Evolutionary conservation across 30 jellyfish, hydroid and myxozoan species (phyloP).

Genomic region (Mastigias papua): DNA sequence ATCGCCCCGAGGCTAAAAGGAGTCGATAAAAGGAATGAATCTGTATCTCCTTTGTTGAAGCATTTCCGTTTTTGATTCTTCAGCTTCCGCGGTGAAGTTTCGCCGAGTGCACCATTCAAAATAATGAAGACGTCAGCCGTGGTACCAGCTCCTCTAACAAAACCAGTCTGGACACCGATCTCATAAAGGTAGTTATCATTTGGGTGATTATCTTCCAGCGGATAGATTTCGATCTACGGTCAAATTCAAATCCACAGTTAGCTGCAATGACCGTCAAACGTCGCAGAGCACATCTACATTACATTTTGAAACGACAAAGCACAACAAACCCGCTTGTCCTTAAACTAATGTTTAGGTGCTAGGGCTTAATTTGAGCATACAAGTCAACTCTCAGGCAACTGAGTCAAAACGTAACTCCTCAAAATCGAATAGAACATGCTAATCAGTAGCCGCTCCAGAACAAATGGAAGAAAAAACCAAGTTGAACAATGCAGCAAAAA

Average conservation of each 20-base stretch:
- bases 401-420: too few relatives aligned
- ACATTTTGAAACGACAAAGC: too few relatives aligned
- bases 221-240: slow-evolving; percentile 77
- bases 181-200: slow-evolving; percentile 86
- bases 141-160: slow-evolving; percentile 70
- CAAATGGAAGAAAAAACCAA: too few relatives aligned
- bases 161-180: slow-evolving; percentile 91
- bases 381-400: too few relatives aligned
- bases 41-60: slow-evolving; percentile 88
- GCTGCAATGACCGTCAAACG: too few relatives aligned
- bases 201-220: slow-evolving; percentile 92
- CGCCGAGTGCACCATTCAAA: slow-evolving; percentile 79
- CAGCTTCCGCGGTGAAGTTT: slow-evolving; percentile 87
- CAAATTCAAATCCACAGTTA: background rate
- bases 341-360: too few relatives aligned
- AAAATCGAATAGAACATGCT: too few relatives aligned
- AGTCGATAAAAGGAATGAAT: slow-evolving; percentile 75
- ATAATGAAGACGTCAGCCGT: slow-evolving; percentile 88
- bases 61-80: slow-evolving; percentile 72
- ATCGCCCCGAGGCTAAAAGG: slow-evolving; percentile 90
- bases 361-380: too few relatives aligned
- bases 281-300: too few relatives aligned
- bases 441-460: too few relatives aligned
- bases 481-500: too few relatives aligned
- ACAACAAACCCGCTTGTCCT: too few relatives aligned